Evolutionary conservation across 2,113 vertebrate species (phyloP).

Genomic region (Gracilinanus agilis): DNA sequence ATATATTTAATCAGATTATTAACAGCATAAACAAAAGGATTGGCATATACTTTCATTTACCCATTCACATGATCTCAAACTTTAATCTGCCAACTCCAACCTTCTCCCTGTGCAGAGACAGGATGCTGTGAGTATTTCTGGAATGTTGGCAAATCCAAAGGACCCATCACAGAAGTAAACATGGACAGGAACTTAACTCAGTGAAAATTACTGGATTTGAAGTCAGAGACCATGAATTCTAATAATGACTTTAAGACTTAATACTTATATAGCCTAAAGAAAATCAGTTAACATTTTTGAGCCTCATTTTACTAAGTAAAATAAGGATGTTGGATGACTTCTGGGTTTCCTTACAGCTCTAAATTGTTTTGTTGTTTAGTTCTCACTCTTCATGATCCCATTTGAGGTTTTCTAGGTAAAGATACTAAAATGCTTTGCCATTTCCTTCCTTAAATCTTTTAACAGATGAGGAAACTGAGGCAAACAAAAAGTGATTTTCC

Average conservation of each 20-base stretch:
- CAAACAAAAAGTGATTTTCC: neutral
- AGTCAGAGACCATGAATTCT: neutral
- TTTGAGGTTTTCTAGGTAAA: neutral
- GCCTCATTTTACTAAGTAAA: neutral
- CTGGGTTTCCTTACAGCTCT: neutral
- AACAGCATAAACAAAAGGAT: neutral
- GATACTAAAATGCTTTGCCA: too few relatives aligned
- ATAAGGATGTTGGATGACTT: neutral
- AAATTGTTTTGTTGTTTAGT: neutral
- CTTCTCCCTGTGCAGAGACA: neutral
- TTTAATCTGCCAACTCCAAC: neutral
- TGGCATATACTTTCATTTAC: neutral
- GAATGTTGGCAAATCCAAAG: neutral
- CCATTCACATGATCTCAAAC: neutral
- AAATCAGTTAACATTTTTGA: neutral
- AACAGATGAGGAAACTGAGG: neutral
- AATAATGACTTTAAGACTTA: neutral
- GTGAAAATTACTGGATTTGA: neutral
- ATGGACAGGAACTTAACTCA: neutral
- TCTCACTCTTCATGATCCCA: neutral
- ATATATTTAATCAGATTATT: neutral
- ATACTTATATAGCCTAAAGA: neutral
- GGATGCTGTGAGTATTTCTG: neutral
- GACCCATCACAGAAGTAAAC: neutral
- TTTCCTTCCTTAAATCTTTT: too few relatives aligned